These are phyloP conservation scores for Sitophilus oryzae DNA, from an alignment of 1,140 invertebrate species.

Conservation along the genomic window DNA sequence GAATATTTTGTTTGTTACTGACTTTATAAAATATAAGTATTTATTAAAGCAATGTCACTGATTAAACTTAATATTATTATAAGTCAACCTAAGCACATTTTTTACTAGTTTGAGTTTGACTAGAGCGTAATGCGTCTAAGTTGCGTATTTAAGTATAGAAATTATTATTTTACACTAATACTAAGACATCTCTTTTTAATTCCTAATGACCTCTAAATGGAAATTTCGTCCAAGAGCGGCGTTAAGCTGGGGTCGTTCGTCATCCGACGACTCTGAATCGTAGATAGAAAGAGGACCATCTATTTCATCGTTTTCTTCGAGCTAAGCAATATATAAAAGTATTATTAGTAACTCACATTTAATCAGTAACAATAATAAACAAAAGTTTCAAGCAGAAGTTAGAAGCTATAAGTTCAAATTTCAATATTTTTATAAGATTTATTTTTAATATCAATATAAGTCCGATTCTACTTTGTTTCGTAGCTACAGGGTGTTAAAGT, in stretches of 20 bases:
- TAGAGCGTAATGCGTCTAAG: neutral
- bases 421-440: no score
- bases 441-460: no score
- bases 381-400: no score
- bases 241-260: constrained; percentile 31
- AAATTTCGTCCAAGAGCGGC: constrained; percentile 24
- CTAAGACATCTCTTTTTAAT: constrained; percentile 25
- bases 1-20: no score
- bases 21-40: no score
- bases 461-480: no score
- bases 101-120: no score
- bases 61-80: neutral
- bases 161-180: neutral
- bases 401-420: no score
- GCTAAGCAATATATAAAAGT: no score
- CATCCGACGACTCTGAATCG: constrained; percentile 29
- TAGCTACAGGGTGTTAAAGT: no score
- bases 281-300: constrained; percentile 25
- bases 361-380: neutral
- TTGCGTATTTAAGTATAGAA: neutral
- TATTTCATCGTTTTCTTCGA: constrained; percentile 32
- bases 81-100: no score
- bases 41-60: neutral
- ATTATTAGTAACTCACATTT: no score
- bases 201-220: constrained; percentile 24